Percentiles rank a stretch among this genome's conserved stretches.
Evolutionary conservation across 2,113 vertebrate genomes (phyloP).

Genomic region (Eurypyga helias): DNA sequence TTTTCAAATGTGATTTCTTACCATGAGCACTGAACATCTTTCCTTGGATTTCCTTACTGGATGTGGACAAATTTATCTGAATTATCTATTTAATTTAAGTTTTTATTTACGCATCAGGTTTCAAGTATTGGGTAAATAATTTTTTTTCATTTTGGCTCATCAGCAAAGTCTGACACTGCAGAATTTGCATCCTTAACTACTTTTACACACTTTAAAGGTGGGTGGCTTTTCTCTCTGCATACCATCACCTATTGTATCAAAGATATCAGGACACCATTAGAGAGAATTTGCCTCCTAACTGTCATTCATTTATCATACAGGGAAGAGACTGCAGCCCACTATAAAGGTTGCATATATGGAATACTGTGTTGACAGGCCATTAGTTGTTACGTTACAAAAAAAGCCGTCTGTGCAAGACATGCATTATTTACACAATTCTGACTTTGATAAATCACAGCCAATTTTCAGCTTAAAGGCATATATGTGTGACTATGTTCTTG

Average conservation of each 20-base stretch:
- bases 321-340: neutral
- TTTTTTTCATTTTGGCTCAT: neutral
- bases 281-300: neutral
- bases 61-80: neutral
- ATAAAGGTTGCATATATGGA: neutral
- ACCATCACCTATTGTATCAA: neutral
- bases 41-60: neutral
- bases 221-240: neutral
- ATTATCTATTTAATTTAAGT: neutral
- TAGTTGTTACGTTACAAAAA: neutral
- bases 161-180: neutral
- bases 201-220: neutral
- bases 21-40: neutral
- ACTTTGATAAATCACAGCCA: conserved; percentile 17
- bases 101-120: neutral
- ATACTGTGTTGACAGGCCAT: neutral
- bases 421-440: conserved; percentile 15
- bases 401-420: neutral
- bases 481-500: neutral
- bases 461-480: neutral
- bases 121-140: neutral
- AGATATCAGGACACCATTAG: neutral
- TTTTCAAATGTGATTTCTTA: neutral
- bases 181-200: conserved; percentile 36
- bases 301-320: neutral